Evolutionary conservation across 2,888 invertebrate species (phyloP).

Genomic region (Hedychridium roseum): DNA sequence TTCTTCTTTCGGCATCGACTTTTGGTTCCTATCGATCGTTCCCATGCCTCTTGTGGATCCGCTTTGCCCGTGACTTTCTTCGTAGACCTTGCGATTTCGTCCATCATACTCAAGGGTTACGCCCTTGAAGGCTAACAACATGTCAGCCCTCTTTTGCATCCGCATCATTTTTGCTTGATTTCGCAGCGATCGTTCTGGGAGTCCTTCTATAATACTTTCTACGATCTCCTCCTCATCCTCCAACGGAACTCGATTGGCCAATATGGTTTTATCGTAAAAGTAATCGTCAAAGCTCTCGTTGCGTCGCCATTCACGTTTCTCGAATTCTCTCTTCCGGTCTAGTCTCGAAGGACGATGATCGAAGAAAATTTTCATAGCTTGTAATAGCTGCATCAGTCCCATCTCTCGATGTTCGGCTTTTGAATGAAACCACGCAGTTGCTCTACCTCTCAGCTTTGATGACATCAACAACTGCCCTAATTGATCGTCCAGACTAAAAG

Average conservation of each 20-base stretch:
- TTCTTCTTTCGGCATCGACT: background rate
- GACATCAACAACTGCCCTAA: too few relatives aligned
- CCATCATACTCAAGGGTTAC: background rate
- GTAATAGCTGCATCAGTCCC: too few relatives aligned
- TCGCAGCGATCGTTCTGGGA: too few relatives aligned
- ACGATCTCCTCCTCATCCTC: conserved; percentile 15
- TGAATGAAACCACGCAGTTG: too few relatives aligned
- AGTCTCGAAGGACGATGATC: too few relatives aligned
- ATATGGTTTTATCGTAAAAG: conserved; percentile 11
- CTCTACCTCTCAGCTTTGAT: too few relatives aligned
- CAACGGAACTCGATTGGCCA: conserved; percentile 6
- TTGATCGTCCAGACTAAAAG: too few relatives aligned
- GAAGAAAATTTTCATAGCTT: too few relatives aligned
- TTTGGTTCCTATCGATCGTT: background rate
- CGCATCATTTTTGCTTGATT: conserved; percentile 12
- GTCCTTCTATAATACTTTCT: too few relatives aligned
- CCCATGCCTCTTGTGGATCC: background rate
- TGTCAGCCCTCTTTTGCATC: background rate
- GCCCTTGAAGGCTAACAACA: background rate
- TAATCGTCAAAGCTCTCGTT: conserved; percentile 13
- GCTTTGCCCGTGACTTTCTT: background rate
- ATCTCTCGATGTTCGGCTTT: too few relatives aligned
- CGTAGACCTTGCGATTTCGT: background rate
- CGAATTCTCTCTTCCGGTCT: conserved; percentile 4
- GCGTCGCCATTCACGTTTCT: conserved; percentile 8